A percentile compares a stretch with the other conserved stretches of the same genome.
phyloP scores from a whole-genome alignment of 2,113 vertebrate genomes.

The Sebastes fasciatus region DNA sequence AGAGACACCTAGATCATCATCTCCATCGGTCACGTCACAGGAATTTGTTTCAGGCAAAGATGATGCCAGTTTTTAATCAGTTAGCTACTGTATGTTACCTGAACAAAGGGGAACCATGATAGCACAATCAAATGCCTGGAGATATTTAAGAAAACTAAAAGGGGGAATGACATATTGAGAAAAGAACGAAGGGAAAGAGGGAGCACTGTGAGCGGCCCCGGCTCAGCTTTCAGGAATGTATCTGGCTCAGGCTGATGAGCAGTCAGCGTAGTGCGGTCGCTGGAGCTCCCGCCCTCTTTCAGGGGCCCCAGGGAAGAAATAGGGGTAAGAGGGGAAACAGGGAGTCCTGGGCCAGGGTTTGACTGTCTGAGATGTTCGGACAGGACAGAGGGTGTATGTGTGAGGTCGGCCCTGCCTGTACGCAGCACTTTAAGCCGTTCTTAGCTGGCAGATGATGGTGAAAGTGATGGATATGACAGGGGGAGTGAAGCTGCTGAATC shows the following conservation, averaged over 20 bases:
- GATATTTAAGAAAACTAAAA: constrained; percentile 37
- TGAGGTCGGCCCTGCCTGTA: constrained; percentile 35
- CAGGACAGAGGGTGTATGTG: constrained; percentile 21
- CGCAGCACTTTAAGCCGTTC: constrained; percentile 5
- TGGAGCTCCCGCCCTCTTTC: constrained; percentile 77
- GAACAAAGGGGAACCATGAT: constrained; percentile 9
- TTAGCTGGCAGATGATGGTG: constrained; percentile 42
- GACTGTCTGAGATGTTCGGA: constrained; percentile 44
- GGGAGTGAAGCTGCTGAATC: constrained; percentile 63
- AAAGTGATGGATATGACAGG: constrained; percentile 66
- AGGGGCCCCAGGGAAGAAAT: constrained; percentile 76
- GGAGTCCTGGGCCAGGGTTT: constrained; percentile 59
- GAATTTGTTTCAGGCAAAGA: constrained; percentile 26
- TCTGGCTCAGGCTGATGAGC: constrained; percentile 78
- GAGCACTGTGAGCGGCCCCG: constrained; percentile 63
- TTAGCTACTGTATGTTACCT: not conserved
- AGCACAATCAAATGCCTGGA: constrained; percentile 6
- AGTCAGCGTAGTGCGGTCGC: constrained; percentile 80
- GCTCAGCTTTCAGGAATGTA: constrained; percentile 86
- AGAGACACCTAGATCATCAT: constrained; percentile 28
- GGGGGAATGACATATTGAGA: constrained; percentile 55
- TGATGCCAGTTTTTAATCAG: not conserved
- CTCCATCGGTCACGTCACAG: constrained; percentile 37
- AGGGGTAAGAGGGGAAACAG: constrained; percentile 72
- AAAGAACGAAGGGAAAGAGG: constrained; percentile 65